Percentiles rank a stretch among this genome's conserved stretches.
Evolutionary conservation across 1,140 invertebrate genomes (phyloP).

Genomic region (Mylabris phalerata): DNA sequence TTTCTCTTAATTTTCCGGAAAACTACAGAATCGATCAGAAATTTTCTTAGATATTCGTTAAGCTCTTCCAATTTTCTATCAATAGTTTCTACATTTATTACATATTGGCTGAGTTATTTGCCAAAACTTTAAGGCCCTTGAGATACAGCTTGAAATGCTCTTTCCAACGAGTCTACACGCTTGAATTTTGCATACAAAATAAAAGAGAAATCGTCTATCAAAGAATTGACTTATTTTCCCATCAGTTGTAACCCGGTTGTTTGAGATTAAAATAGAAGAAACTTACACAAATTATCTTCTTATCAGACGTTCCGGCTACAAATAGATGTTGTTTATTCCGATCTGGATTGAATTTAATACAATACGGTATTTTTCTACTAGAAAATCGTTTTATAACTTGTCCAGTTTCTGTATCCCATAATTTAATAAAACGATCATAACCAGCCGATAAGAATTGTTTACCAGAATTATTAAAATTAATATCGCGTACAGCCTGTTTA

Average conservation of each 20-base stretch:
- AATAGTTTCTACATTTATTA: too few species aligned
- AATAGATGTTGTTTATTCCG: conserved; percentile 95
- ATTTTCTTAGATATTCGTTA: too few species aligned
- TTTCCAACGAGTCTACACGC: too few species aligned
- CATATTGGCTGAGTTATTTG: too few species aligned
- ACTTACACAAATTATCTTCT: conserved; percentile 97
- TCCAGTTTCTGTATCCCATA: conserved; percentile 99
- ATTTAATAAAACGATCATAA: conserved; percentile 75
- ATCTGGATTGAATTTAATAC: conserved; percentile 97
- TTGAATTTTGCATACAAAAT: background rate
- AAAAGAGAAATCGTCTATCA: background rate
- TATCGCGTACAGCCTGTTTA: conserved; percentile 92
- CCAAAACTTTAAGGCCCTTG: too few species aligned
- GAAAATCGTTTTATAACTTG: conserved; percentile 88
- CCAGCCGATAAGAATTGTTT: conserved; percentile 90
- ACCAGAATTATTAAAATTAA: conserved; percentile 93
- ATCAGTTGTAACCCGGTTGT: too few species aligned
- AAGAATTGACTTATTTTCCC: too few species aligned
- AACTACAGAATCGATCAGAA: too few species aligned
- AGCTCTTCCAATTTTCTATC: conserved; percentile 1
- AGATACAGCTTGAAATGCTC: too few species aligned
- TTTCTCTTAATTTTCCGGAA: too few species aligned
- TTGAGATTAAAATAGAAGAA: too few species aligned
- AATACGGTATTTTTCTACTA: conserved; percentile 92
- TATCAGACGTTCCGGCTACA: conserved; percentile 96